Percentiles rank a stretch among this genome's conserved stretches.
These are phyloP conservation scores for Bolborhynchus lineola DNA, from an alignment of 2,113 vertebrate genomes.

Conservation along the genomic window DNA sequence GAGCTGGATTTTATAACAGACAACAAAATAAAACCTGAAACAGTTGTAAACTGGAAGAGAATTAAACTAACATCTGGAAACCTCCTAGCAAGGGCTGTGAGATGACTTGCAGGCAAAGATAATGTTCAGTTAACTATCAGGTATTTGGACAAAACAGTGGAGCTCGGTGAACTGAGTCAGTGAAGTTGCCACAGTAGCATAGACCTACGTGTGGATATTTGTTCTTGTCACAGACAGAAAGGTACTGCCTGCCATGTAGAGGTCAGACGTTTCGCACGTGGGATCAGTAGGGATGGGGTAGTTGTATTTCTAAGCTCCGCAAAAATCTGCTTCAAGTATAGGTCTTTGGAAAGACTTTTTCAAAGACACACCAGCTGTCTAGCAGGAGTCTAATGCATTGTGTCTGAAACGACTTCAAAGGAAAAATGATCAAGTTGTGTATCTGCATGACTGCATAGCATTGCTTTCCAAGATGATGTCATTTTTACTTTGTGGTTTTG, in stretches of 20 bases:
- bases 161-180: neutral
- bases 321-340: neutral
- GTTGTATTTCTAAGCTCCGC: neutral
- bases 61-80: neutral
- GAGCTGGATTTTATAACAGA: neutral
- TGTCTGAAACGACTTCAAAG: neutral
- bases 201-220: neutral
- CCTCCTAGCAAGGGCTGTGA: neutral
- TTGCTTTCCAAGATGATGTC: neutral
- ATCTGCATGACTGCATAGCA: neutral
- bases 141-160: neutral
- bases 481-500: slow-evolving; percentile 28
- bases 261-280: neutral
- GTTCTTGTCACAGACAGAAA: neutral
- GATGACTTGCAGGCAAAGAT: neutral
- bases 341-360: neutral
- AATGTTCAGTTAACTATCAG: neutral
- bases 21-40: neutral
- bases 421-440: neutral
- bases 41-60: neutral
- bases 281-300: neutral
- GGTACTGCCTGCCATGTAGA: neutral
- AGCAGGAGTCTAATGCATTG: neutral
- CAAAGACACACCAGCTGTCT: neutral
- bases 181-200: neutral